Conservation (phyloP, 2,888 invertebrate species). For the Drosophila quasianomalipes region DNA sequence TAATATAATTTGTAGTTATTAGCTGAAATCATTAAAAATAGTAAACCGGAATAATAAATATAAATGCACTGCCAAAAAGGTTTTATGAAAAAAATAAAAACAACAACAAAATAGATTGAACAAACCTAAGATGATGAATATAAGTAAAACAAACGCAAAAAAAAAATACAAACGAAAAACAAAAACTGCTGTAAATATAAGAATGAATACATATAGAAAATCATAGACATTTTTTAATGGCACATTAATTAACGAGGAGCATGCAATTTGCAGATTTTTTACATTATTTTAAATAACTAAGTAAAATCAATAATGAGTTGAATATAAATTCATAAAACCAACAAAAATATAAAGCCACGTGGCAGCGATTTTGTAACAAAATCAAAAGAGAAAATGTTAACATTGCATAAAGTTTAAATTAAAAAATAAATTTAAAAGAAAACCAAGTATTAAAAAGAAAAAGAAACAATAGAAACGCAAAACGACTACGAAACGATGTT, state of each 20-base stretch:
- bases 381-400: constrained; percentile 79
- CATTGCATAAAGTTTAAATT: constrained; percentile 68
- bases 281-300: constrained; percentile 76
- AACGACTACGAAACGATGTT: constrained; percentile 64
- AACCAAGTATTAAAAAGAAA: constrained; percentile 19
- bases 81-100: constrained; percentile 72
- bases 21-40: constrained; percentile 70
- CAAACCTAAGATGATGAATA: constrained; percentile 37
- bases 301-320: constrained; percentile 66
- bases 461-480: constrained; percentile 44
- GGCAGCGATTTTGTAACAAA: constrained; percentile 75
- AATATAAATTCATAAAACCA: constrained; percentile 40
- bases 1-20: constrained; percentile 69
- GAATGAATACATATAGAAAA: constrained; percentile 80
- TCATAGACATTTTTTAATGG: constrained; percentile 80
- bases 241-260: constrained; percentile 74
- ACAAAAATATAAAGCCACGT: constrained; percentile 34
- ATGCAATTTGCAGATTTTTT: constrained; percentile 77
- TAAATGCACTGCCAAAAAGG: constrained; percentile 85
- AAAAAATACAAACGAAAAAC: constrained; percentile 33
- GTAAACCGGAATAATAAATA: constrained; percentile 72
- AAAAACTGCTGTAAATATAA: constrained; percentile 80
- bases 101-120: constrained; percentile 54
- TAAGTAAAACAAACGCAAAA: constrained; percentile 32
- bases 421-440: constrained; percentile 25